Evolutionary conservation across 1,140 invertebrate genomes (phyloP).

Genomic region (Nomia melanderi): DNA sequence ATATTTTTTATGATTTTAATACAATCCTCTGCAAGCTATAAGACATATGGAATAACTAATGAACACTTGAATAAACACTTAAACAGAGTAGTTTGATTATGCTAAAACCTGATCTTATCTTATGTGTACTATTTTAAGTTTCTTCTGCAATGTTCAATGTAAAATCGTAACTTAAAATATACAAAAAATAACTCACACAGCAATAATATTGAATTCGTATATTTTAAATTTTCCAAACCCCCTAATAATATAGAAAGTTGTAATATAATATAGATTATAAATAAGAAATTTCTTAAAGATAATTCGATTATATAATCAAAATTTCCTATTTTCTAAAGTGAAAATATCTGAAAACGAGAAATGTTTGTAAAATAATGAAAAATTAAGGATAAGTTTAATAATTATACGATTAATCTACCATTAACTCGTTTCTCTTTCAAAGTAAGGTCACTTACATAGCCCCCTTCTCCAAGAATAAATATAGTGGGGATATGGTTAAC

Average conservation of each 20-base stretch:
- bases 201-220: background rate
- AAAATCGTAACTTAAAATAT: background rate
- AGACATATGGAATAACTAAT: background rate
- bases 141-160: background rate
- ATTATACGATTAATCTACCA: slow-evolving; percentile 23
- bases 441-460: slow-evolving; percentile 30
- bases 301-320: background rate
- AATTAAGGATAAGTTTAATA: slow-evolving; percentile 11
- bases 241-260: background rate
- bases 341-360: no score
- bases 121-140: background rate
- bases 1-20: background rate
- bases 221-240: background rate
- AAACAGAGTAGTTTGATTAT: background rate
- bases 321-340: background rate
- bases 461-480: background rate
- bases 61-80: slow-evolving; percentile 1
- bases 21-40: background rate
- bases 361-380: background rate
- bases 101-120: background rate
- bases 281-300: background rate
- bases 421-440: slow-evolving; percentile 17
- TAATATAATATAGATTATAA: background rate
- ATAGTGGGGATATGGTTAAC: background rate
- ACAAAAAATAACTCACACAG: background rate